Conservation (phyloP, 2,797 vertebrate species). For the Sebastes hubbsi region DNA sequence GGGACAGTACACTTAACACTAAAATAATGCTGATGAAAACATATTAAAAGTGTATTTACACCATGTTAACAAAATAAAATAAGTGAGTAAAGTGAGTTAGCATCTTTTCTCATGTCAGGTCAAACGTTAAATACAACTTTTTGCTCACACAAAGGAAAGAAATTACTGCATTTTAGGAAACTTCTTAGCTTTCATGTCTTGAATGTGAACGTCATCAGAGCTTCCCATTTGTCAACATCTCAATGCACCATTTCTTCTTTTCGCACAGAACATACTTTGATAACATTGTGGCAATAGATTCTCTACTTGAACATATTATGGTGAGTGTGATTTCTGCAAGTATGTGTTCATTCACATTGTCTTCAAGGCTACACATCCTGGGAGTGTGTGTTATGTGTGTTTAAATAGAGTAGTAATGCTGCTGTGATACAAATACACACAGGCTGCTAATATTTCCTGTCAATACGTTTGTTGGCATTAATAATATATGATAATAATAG, state of each 20-base stretch:
- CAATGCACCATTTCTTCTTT: conserved; percentile 74
- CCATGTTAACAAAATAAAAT: neutral
- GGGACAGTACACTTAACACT: conserved; percentile 5
- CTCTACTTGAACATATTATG: conserved; percentile 99
- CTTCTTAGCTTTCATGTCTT: conserved; percentile 62
- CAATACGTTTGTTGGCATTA: neutral
- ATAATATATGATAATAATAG: neutral
- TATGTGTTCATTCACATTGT: conserved; percentile 67
- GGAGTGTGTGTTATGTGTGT: conserved; percentile 54
- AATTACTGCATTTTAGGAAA: conserved; percentile 36
- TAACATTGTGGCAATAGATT: conserved; percentile 99
- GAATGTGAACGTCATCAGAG: conserved; percentile 68
- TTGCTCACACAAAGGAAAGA: conserved; percentile 12
- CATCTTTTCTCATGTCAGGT: conserved; percentile 7
- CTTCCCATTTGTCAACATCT: conserved; percentile 75
- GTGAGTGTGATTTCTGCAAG: conserved; percentile 85
- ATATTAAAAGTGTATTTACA: neutral
- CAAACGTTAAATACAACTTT: conserved; percentile 22
- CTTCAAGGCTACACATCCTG: conserved; percentile 55
- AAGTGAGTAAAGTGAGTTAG: neutral
- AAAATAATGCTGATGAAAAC: neutral
- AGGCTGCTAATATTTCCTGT: conserved; percentile 3
- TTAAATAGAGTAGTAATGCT: conserved; percentile 1
- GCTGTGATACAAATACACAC: conserved; percentile 13
- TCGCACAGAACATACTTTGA: conserved; percentile 98